Base-by-base conservation (phyloP, 1,140 invertebrate genomes). In the Yoshiicerus persimilis region DNA sequence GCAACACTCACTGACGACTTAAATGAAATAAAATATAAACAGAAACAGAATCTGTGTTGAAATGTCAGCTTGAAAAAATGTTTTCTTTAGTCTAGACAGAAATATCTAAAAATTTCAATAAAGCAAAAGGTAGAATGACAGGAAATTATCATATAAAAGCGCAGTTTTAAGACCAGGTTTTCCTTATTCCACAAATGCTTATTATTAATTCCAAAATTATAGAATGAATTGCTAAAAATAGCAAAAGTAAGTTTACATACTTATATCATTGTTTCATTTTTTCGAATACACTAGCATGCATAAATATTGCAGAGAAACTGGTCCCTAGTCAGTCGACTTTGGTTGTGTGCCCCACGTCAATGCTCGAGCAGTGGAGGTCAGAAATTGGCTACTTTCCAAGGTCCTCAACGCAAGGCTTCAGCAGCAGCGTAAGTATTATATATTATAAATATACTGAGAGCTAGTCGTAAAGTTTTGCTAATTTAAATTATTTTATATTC, bases 301-400 rank as follows among this genome's bases (percentile, higher is more conserved):
- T 30, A 3, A 11, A 62, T 87, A 13, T 23, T 88, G 6, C 56
- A 89, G 87, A 38, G 13, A 41, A 89, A 2, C 47, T 77, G 1
- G 47, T 87, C n/a, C 89, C 88, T 0, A 88, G 80, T 36, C 96
- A 96, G 41, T 95, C 96, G 38, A 98, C 97, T 8, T 93, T 99
- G 23, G 95, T 99, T 0, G 94, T 99, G 6, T 98, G 97, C 92
- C 98, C 98, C 1, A 97, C 98, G 10, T 96, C 95, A 84, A 93
- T 97, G 77, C 91, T 97, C 41, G 93, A 94, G 84, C 98, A 99
- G 92, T 99, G 98, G 98, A 94, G 96, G 87, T 93, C 93, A 23
- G 98, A 99, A 93, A 95, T 98, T 96, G 13, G 92, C 94, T 87
- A 90, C 97, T 20, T 97, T 97, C 93, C 97, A 99, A 93, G 98